These are phyloP conservation scores for Dermolepida albohirtum DNA, from an alignment of 2,888 invertebrate genomes.

Conservation along the genomic window DNA sequence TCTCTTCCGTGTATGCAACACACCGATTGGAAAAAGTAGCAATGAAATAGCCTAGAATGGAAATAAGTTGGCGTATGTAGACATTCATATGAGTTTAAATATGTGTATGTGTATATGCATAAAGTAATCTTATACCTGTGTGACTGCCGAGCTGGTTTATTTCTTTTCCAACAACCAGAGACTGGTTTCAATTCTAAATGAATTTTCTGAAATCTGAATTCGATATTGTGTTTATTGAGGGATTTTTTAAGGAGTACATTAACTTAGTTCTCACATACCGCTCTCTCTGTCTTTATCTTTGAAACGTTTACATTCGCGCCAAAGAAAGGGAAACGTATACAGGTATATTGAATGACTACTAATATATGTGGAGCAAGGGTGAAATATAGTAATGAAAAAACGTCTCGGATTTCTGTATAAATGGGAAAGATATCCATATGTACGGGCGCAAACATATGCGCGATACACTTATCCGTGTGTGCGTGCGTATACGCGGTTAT, in stretches of 20 bases:
- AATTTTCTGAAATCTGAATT: constrained; percentile 40
- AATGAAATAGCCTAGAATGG: too few relatives aligned
- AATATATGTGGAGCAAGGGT: constrained; percentile 36
- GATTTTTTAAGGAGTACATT: constrained; percentile 7
- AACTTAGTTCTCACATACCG: constrained; percentile 7
- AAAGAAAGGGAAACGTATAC: background rate
- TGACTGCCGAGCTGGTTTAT: constrained; percentile 3
- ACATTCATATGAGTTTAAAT: too few relatives aligned
- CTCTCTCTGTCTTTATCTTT: background rate
- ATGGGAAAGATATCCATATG: constrained; percentile 1
- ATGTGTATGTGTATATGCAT: background rate
- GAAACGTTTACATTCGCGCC: background rate
- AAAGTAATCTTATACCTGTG: constrained; percentile 25
- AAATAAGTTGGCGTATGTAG: too few relatives aligned
- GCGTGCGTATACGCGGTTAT: too few relatives aligned
- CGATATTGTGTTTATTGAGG: constrained; percentile 37
- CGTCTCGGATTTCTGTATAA: constrained; percentile 31
- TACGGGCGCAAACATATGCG: background rate
- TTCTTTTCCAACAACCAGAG: background rate
- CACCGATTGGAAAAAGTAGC: too few relatives aligned
- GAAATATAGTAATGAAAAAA: constrained; percentile 32
- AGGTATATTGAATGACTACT: constrained; percentile 26
- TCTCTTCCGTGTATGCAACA: too few relatives aligned
- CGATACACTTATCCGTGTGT: too few relatives aligned
- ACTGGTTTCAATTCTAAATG: constrained; percentile 12